A percentile compares a stretch with the other conserved stretches of the same genome.
Evolutionary conservation across 92 coral and sea anemone genomes (phyloP).

Genomic region (Pocillopora grandis): DNA sequence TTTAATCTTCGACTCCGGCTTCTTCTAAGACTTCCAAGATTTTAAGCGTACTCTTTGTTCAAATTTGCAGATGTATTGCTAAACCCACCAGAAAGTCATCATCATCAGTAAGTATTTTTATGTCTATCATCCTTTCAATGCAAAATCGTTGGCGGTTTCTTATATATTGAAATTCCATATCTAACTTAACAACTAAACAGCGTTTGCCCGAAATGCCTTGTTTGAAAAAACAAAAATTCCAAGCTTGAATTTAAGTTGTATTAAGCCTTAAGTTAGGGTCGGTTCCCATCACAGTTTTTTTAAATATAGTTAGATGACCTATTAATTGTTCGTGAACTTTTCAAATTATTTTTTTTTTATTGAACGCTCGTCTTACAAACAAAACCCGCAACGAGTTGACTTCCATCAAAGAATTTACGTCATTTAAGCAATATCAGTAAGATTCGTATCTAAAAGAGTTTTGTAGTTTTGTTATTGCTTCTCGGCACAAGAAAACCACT

Average conservation of each 20-base stretch:
- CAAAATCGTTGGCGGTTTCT: not conserved
- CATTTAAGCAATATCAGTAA: slow-evolving; percentile 32
- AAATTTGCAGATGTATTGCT: slow-evolving; percentile 31
- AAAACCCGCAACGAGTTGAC: slow-evolving; percentile 5
- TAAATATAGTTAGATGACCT: not conserved
- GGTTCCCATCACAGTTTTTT: not conserved
- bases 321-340: not conserved
- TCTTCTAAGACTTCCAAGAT: slow-evolving; percentile 9
- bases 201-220: not conserved
- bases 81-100: not conserved
- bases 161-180: slow-evolving; percentile 27
- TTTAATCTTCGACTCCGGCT: slow-evolving; percentile 3
- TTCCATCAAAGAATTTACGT: slow-evolving; percentile 36
- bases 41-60: not conserved
- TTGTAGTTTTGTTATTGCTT: not conserved
- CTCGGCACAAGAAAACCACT: slow-evolving; percentile 2
- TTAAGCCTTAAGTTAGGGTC: not conserved
- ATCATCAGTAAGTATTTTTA: slow-evolving; percentile 10
- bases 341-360: not conserved
- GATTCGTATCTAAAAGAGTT: slow-evolving; percentile 12
- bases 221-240: not conserved
- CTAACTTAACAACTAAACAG: slow-evolving; percentile 18
- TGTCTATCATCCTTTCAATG: not conserved
- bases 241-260: not conserved
- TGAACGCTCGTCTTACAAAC: not conserved